These are phyloP conservation scores for Oryzias curvinotus DNA, from an alignment of 2,113 vertebrate genomes.

Conservation along the genomic window DNA sequence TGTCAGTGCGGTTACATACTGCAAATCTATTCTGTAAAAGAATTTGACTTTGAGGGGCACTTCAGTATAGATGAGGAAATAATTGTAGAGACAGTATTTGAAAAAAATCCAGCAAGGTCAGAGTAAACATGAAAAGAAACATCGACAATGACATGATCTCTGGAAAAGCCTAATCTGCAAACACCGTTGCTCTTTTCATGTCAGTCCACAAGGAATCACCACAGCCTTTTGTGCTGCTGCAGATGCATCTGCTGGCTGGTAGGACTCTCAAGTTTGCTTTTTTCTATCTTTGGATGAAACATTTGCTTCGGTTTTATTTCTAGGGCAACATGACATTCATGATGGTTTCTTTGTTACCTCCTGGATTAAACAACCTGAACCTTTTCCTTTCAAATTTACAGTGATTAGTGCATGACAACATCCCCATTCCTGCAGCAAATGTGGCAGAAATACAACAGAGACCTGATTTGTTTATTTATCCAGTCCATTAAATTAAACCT, in stretches of 20 bases:
- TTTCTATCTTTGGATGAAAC: too few species aligned
- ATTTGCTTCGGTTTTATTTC: too few species aligned
- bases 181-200: not conserved
- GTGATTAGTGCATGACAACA: too few species aligned
- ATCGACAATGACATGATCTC: not conserved
- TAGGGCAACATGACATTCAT: too few species aligned
- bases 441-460: too few species aligned
- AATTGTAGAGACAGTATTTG: not conserved
- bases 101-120: not conserved
- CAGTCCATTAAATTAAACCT: too few species aligned
- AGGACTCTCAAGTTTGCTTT: not conserved
- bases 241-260: constrained; percentile 6
- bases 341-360: too few species aligned
- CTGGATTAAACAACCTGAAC: too few species aligned
- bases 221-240: not conserved
- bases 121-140: not conserved
- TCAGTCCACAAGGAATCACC: constrained; percentile 2
- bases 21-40: not conserved
- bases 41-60: not conserved
- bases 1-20: not conserved
- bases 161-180: not conserved
- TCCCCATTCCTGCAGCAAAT: too few species aligned
- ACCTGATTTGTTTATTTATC: too few species aligned
- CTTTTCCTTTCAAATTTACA: too few species aligned
- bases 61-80: not conserved